These are phyloP conservation scores for Rhea americana DNA, from an alignment of 2,113 vertebrate species.

Conservation along the genomic window DNA sequence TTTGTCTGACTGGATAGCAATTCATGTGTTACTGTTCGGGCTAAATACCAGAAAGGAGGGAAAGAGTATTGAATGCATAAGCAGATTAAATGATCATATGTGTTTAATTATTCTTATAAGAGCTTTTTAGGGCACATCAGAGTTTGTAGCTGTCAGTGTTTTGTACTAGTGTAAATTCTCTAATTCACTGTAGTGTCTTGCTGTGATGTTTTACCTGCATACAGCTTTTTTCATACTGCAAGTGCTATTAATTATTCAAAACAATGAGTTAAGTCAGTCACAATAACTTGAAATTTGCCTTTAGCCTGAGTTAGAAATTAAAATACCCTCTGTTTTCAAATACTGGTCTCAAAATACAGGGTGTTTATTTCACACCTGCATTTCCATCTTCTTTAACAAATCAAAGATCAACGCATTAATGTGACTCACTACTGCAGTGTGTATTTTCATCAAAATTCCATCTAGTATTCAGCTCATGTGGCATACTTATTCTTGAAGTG, in stretches of 20 bases:
- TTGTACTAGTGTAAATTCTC: not conserved
- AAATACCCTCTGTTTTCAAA: not conserved
- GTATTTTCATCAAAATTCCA: not conserved
- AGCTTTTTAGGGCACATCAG: not conserved
- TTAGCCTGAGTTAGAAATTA: not conserved
- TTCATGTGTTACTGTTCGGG: not conserved
- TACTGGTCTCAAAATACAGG: not conserved
- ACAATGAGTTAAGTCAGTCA: not conserved
- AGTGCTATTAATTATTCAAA: not conserved
- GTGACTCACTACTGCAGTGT: not conserved
- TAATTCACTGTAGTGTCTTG: not conserved
- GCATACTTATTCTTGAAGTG: not conserved
- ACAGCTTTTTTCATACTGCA: not conserved
- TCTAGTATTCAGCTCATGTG: not conserved
- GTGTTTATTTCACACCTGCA: conserved; percentile 18
- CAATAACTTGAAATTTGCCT: not conserved
- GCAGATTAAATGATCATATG: not conserved
- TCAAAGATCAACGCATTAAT: not conserved
- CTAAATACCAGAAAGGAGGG: not conserved
- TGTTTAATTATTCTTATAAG: not conserved
- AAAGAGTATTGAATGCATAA: not conserved
- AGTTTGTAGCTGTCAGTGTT: not conserved
- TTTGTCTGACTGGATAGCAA: not conserved
- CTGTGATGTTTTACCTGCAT: not conserved
- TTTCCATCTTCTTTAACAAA: not conserved